Percentiles rank a stretch among this genome's conserved stretches.
phyloP scores from a whole-genome alignment of 1,140 invertebrate genomes.

The Leptestheria dahalacensis region DNA sequence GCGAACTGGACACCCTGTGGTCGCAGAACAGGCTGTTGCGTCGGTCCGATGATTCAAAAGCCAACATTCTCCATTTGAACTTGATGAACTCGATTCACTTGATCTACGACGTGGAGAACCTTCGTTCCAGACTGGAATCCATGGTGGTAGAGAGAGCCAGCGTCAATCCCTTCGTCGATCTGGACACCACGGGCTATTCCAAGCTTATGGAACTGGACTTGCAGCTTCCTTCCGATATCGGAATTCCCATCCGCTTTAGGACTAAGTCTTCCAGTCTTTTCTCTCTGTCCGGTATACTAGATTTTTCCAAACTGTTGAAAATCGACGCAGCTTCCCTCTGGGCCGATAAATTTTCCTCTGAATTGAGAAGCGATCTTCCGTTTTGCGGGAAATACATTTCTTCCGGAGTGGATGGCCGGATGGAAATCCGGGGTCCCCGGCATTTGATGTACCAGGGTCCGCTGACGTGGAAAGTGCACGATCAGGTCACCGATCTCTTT shows the following conservation, averaged over 20 bases:
- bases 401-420: not conserved
- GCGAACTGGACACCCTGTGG: not conserved
- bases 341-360: not conserved
- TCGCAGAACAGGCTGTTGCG: not conserved
- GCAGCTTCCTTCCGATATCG: not conserved
- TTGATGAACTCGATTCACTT: not conserved
- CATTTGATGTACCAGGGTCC: not conserved
- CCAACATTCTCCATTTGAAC: not conserved
- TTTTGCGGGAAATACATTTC: not conserved
- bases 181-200: not conserved
- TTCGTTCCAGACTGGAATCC: too few relatives aligned
- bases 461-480: not conserved
- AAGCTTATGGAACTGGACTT: not conserved
- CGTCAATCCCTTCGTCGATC: not conserved
- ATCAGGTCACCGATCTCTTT: not conserved
- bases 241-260: not conserved
- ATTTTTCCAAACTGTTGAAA: not conserved
- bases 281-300: not conserved
- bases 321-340: not conserved
- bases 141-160: not conserved
- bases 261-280: not conserved
- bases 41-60: not conserved
- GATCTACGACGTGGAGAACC: not conserved
- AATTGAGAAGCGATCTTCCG: not conserved
- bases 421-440: not conserved